Base-by-base conservation (phyloP, 2,797 vertebrate genomes). In the Enteromius mattozi region DNA sequence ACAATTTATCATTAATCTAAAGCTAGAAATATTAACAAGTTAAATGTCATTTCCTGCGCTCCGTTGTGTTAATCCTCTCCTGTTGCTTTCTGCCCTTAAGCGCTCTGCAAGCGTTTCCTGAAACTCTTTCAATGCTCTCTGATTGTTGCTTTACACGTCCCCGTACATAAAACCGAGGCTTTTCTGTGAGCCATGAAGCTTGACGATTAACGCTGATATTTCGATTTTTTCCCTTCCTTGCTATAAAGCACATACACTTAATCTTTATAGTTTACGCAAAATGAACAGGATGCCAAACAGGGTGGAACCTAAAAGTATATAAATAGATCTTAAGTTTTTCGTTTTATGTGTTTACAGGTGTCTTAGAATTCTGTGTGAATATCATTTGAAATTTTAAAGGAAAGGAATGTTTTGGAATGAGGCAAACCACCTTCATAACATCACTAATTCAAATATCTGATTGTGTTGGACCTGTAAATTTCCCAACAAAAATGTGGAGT, bases 1-100 rank as follows among this genome's bases (percentile, higher is more conserved):
- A 93, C 93, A 85, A 93, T 96, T 98, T 98, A 99, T 99, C 97
- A 87, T 95, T 94, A 94, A 98, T 98, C 97, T 96, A 92, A 82
- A 89, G 91, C 90, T 74, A 78, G 89, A 92, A 95, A 95, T 95
- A 95, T 95, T 94, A 95, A 96, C 94, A 94, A 95, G 94, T 96
- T 96, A 95, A 96, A 96, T 96, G 95, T 95, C 94, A 94, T 92
- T 93, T 89, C 88, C 91, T 74, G 59, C 66, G 84, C 87, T 84
- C 56, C 65, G 71, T 75, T 49, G 51, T 81, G 82, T 82, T 89
- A 89, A 91, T 89, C 86, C 84, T 80, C 77, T 63, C 80, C 79
- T 88, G 81, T 71, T 89, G 87, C 86, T 83, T 85, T 87, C 14
- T 80, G 82, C 85, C 89, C 68, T 71, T 14, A 7, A 80, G 87